Evolutionary conservation across 2,797 vertebrate species (phyloP), one percentile per base, ranked within the genome.

Genomic region (Pangasius sanitwongsei): DNA sequence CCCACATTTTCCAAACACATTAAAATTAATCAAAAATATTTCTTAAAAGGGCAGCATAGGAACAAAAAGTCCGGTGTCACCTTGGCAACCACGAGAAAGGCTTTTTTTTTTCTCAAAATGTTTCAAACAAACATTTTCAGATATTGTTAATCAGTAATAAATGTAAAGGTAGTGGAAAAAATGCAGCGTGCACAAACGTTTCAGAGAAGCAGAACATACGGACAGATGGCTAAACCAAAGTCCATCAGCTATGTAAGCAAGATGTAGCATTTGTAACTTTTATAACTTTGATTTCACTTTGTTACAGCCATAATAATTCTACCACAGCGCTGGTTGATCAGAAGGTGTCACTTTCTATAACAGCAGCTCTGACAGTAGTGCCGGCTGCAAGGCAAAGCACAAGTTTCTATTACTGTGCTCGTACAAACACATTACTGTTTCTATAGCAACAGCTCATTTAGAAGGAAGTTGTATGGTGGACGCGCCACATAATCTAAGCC

Each of bases 141-240:
- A 67, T 50, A 2, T 12, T 31, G 61, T 65, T 50, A 50, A 55
- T 85, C 0, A 55, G 48, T 70, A 70, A 37, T 53, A 34, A 55
- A 72, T 57, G 48, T 37, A 85, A 85, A 55, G n/a, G 48, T 55
- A 65, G 61, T 25, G 63, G 48, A 9, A 48, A 70, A 85, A 85
- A 85, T 72, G 48, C 83, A 55, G 83, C 31, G 3, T 25, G 55
- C 31, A 55, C n/a, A 25, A 55, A 31, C 12, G 4, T n/a, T 48
- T 31, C 25, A 83, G n/a, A 34, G 65, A 34, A 69, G 65, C 48
- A 85, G 83, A 18, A 53, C 80, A 8, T 63, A 16, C 44, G 9
- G 48, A 48, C 48, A 48, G 48, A 48, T 48, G 48, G 48, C 28
- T 34, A 15, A 9, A 13, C 4, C 12, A 48, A 83, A 28, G 55